Evolutionary conservation across 2,113 vertebrate species (phyloP).

Genomic region (Colaptes auratus): DNA sequence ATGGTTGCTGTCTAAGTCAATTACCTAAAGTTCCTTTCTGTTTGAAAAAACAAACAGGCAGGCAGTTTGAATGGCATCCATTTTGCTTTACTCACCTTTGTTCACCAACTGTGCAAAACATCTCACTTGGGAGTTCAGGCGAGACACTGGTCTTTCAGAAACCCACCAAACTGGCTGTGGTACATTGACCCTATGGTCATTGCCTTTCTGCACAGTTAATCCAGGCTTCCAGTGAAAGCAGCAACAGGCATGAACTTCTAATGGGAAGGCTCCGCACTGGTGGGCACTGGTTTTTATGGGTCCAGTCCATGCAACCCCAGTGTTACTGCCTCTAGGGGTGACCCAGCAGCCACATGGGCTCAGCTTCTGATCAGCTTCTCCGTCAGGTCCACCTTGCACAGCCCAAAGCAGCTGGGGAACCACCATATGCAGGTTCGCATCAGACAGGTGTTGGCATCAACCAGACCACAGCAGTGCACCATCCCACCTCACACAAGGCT

Average conservation of each 20-base stretch:
- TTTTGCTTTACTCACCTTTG: not conserved
- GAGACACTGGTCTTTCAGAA: accelerated
- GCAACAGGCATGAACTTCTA: accelerated
- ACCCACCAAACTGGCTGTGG: not conserved
- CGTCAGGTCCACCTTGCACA: accelerated
- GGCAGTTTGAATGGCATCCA: not conserved
- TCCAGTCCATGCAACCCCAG: accelerated
- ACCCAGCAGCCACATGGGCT: accelerated
- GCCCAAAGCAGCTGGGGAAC: accelerated
- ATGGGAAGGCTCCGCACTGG: accelerated
- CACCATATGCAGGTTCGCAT: accelerated
- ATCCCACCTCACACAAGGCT: accelerated
- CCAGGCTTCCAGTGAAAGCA: accelerated
- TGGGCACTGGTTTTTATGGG: accelerated
- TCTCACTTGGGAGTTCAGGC: accelerated
- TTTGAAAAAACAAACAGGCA: not conserved
- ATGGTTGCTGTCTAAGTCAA: not conserved
- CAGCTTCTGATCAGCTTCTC: not conserved
- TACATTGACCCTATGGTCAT: accelerated
- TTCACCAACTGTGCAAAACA: accelerated
- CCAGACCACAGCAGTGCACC: accelerated
- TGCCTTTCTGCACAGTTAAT: accelerated
- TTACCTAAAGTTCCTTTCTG: not conserved
- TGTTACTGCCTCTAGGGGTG: accelerated
- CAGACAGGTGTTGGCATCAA: accelerated